Conservation (phyloP, 2,797 vertebrate genomes). For the Microcaecilia unicolor region DNA sequence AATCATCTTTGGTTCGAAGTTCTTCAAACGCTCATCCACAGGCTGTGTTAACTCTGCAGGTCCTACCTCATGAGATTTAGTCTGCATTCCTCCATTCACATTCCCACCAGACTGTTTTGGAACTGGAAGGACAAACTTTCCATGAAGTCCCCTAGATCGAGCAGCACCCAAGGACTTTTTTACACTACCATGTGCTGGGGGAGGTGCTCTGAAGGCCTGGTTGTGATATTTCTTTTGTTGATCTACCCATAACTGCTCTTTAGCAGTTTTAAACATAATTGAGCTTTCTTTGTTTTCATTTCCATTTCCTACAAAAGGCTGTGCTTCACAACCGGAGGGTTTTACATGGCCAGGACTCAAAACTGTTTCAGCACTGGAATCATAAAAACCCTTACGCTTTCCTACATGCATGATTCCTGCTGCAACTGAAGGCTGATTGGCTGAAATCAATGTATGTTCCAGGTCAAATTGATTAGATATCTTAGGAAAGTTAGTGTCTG, state of each 20-base stretch:
- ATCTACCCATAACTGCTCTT: slow-evolving; percentile 75
- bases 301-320: slow-evolving; percentile 8
- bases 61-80: slow-evolving; percentile 5
- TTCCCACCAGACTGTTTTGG: slow-evolving; percentile 64
- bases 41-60: slow-evolving; percentile 20
- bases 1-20: slow-evolving; percentile 89
- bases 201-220: slow-evolving; percentile 44
- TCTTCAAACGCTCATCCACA: slow-evolving; percentile 77
- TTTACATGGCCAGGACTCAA: slow-evolving; percentile 15
- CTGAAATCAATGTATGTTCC: slow-evolving; percentile 22
- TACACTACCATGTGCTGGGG: slow-evolving; percentile 36
- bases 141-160: slow-evolving; percentile 70
- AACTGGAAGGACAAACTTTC: slow-evolving; percentile 87
- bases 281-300: slow-evolving; percentile 26
- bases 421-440: slow-evolving; percentile 37
- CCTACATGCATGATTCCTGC: slow-evolving; percentile 39
- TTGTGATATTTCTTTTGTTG: slow-evolving; percentile 74
- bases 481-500: slow-evolving; percentile 20
- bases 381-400: slow-evolving; percentile 67
- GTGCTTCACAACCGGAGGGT: slow-evolving; percentile 11
- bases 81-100: slow-evolving; percentile 23
- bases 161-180: slow-evolving; percentile 89
- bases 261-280: slow-evolving; percentile 74
- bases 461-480: slow-evolving; percentile 5
- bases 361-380: slow-evolving; percentile 32